Conservation (phyloP, 2,113 vertebrate species). For the Syngnathus scovelli region DNA sequence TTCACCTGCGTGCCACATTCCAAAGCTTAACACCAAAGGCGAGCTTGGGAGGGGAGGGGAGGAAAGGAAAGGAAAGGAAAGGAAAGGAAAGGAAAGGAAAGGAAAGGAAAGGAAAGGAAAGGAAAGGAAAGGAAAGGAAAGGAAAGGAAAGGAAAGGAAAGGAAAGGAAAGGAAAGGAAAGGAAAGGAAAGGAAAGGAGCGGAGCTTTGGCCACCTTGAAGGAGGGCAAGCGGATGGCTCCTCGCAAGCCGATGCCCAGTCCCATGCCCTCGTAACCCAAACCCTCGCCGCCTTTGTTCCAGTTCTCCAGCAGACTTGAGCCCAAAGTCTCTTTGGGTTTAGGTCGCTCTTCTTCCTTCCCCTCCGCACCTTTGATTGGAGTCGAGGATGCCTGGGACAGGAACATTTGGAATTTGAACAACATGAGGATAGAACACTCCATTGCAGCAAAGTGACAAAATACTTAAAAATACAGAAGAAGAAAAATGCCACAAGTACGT, state of each 20-base stretch:
- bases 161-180: too few relatives aligned
- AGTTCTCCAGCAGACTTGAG: conserved; percentile 89
- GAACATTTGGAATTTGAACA: neutral
- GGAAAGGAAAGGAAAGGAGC: neutral
- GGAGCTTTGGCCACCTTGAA: conserved; percentile 79
- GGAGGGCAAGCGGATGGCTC: conserved; percentile 91
- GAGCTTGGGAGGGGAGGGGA: too few relatives aligned
- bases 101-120: neutral
- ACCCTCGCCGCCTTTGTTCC: conserved; percentile 92
- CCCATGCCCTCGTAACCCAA: conserved; percentile 91
- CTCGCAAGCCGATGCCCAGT: conserved; percentile 85
- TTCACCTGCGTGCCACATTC: conserved; percentile 79
- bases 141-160: neutral
- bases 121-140: too few relatives aligned
- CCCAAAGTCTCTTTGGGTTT: conserved; percentile 88
- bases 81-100: too few relatives aligned
- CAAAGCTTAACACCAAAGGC: neutral
- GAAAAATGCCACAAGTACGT: too few relatives aligned
- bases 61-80: neutral
- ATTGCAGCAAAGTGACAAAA: neutral
- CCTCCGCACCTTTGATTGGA: conserved; percentile 86
- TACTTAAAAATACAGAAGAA: too few relatives aligned
- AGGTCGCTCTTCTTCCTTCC: conserved; percentile 85
- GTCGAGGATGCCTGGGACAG: conserved; percentile 80
- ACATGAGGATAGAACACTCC: neutral